A percentile compares a stretch with the other conserved stretches of the same genome.
These are phyloP conservation scores for Paedocypris micromegethes DNA, from an alignment of 2,797 vertebrate species.

Conservation along the genomic window DNA sequence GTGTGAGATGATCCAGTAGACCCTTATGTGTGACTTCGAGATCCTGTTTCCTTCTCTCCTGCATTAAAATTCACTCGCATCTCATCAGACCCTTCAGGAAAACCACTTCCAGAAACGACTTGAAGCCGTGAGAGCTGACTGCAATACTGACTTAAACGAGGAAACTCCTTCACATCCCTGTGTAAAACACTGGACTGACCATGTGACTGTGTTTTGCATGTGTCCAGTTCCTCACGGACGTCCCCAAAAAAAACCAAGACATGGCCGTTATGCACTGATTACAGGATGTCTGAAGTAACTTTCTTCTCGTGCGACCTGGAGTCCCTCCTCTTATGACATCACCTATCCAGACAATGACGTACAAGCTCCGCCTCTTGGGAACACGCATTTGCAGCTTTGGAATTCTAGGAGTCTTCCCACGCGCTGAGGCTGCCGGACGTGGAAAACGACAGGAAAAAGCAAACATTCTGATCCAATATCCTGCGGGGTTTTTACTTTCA, in stretches of 20 bases:
- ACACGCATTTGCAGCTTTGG: conserved; percentile 57
- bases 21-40: not conserved
- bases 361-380: conserved; percentile 54
- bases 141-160: conserved; percentile 61
- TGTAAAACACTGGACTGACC: conserved; percentile 69
- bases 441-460: conserved; percentile 57
- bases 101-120: conserved; percentile 27
- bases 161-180: conserved; percentile 39
- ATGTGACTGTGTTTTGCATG: conserved; percentile 50
- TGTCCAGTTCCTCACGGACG: not conserved
- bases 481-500: conserved; percentile 61
- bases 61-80: conserved; percentile 21
- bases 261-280: conserved; percentile 48
- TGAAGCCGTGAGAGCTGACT: conserved; percentile 46
- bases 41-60: conserved; percentile 20
- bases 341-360: conserved; percentile 63
- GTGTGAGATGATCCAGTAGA: conserved; percentile 4
- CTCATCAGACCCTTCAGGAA: conserved; percentile 25
- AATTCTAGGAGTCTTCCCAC: conserved; percentile 71
- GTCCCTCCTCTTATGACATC: conserved; percentile 59
- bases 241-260: conserved; percentile 21
- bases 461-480: conserved; percentile 31
- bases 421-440: conserved; percentile 70
- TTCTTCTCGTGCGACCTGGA: conserved; percentile 43
- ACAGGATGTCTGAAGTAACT: conserved; percentile 57